Evolutionary conservation across 2,797 vertebrate species (phyloP), one percentile per base, ranked within the genome.

Genomic region (Cynodonichthys magdalenae): DNA sequence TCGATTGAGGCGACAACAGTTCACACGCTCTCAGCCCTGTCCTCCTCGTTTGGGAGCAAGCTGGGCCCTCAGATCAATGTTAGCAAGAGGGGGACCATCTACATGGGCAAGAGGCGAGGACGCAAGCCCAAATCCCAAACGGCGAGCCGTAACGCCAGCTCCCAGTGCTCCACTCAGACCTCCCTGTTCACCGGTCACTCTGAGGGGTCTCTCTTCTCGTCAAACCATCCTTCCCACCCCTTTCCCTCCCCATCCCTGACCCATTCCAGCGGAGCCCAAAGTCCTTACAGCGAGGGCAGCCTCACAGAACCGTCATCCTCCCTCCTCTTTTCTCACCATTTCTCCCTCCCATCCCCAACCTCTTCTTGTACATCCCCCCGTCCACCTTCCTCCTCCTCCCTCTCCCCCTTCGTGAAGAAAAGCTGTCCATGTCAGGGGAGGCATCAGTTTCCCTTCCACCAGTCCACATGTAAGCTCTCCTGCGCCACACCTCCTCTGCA

Each of bases 1-100:
- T 82, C 87, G 1, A 79, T 85, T 41, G 86, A 88, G 19, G 56
- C 81, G 31, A 75, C 84, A 46, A 74, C 85, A 19, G 81, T 89
- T 56, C 82, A 90, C 52, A 87, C 93, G 1, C 95, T 98, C 69
- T 96, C 96, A 7, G 95, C 94, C 62, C 93, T 99, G 60, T 95
- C 97, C n/a, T 96, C 96, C 65, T 96, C 96, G 0, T 98, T 99
- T 44, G 94, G 96, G 61, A 95, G 95, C 5, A 97, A 95, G 65
- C 85, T 98, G 56, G 96, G 96, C 59, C 96, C 96, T 84, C 98
- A 99, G 78, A 99, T 99, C 85, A 99, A 99, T 6, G 96, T 99
- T 53, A 99, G 98, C 88, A 99, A 99, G 91, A 95, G 96, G 91
- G 98, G 97, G 62, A 99, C 98, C 1, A 99, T 99, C 87, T 99